Evolutionary conservation across 2,797 vertebrate genomes (phyloP).

Genomic region (Varecia variegata): DNA sequence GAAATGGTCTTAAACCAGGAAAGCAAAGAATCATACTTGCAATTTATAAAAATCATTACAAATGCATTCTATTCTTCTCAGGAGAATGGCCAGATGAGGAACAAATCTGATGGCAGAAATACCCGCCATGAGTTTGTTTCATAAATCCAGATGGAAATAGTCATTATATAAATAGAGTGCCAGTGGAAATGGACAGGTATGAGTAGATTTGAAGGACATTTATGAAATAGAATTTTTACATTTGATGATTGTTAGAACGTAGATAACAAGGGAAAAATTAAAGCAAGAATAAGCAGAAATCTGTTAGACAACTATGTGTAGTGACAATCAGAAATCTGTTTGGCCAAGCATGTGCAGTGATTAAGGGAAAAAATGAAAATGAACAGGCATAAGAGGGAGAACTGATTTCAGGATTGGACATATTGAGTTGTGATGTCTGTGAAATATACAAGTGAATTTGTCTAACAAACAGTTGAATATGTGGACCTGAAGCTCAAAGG

Average conservation of each 20-base stretch:
- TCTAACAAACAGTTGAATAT: not conserved
- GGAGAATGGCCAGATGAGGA: not conserved
- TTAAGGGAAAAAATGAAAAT: not conserved
- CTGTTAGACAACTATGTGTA: fast-evolving
- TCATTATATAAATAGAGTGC: not conserved
- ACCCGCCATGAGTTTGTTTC: not conserved
- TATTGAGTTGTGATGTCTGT: not conserved
- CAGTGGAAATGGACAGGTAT: not conserved
- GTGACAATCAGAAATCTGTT: not conserved
- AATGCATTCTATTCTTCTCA: not conserved
- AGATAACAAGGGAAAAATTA: not conserved
- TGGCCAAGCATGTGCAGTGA: fast-evolving
- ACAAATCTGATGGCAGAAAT: not conserved
- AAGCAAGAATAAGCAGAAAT: not conserved
- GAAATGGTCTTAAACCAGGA: not conserved
- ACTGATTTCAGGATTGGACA: not conserved
- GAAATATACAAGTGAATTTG: not conserved
- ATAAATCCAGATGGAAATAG: not conserved
- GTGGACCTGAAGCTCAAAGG: not conserved
- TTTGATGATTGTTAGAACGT: not conserved
- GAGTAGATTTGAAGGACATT: not conserved
- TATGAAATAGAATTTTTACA: not conserved
- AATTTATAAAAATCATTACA: not conserved
- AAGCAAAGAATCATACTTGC: not conserved
- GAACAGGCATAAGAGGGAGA: not conserved